Percentiles rank a stretch among this genome's conserved stretches.
These are phyloP conservation scores for Drosophila pegasa DNA, from an alignment of 2,888 invertebrate species.

Conservation along the genomic window DNA sequence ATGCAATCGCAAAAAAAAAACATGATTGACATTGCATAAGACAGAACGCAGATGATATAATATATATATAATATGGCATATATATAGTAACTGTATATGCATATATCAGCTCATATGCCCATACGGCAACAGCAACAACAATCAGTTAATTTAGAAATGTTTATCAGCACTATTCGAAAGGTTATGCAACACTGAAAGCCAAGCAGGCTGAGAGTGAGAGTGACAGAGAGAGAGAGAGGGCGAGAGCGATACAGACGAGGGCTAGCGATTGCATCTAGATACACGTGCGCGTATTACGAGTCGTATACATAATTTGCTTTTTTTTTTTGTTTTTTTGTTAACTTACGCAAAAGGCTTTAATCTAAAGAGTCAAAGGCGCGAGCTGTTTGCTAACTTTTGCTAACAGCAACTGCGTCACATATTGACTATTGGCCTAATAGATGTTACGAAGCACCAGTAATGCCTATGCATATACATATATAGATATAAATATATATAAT, in stretches of 20 bases:
- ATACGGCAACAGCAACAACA: conserved; percentile 16
- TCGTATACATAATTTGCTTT: conserved; percentile 62
- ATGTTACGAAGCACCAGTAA: not conserved
- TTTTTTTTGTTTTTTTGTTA: conserved; percentile 5
- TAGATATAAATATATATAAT: not conserved
- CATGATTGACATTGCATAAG: conserved; percentile 73
- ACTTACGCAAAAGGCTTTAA: conserved; percentile 35
- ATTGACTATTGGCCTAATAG: conserved; percentile 24
- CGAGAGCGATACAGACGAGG: no score
- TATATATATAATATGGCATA: conserved; percentile 4
- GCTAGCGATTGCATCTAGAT: conserved; percentile 34
- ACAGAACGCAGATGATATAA: conserved; percentile 14
- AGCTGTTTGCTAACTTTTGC: conserved; percentile 47
- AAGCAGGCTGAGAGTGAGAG: not conserved
- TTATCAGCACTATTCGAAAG: conserved; percentile 52
- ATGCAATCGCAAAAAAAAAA: conserved; percentile 57
- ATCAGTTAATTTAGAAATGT: conserved; percentile 55
- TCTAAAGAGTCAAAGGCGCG: conserved; percentile 8
- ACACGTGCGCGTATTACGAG: conserved; percentile 54
- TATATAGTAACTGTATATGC: conserved; percentile 11
- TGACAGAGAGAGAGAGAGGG: not conserved
- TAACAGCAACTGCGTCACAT: conserved; percentile 26
- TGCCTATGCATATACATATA: not conserved
- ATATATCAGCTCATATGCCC: conserved; percentile 23
- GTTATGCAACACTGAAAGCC: conserved; percentile 60